Base-by-base conservation (phyloP, 2,888 invertebrate genomes). In the Bellardia pandia region DNA sequence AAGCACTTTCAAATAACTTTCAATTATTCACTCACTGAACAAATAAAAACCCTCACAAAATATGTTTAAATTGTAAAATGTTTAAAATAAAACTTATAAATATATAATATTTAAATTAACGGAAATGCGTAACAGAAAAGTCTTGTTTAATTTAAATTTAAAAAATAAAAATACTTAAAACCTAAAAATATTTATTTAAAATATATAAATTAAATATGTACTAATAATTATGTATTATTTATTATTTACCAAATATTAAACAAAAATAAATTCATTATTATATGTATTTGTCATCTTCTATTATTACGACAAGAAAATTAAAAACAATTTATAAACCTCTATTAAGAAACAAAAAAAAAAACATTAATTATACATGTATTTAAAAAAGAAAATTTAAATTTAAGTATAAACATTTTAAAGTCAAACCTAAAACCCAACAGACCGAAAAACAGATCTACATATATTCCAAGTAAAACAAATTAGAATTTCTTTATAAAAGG, bases 211-310 rank as follows among this genome's bases (percentile, higher is more conserved):
- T 58, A 14, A 53, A 51, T 16, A 53, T n/a, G 51, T 40, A 71
- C 6, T 60, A 60, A 45, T 69, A 79, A 69, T 23, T 45, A 33
- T 48, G 11, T 9, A 71, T 30, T 37, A 30, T 30, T 33, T n/a
- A 79, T 42, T 51, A 40, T 40, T 42, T 45, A 30, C 11, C 14
- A 48, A 11, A 68, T 48, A 60, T 37, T 13, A 83, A 69, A 33
- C 33, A 48, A 56, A 14, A 51, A 62, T n/a, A 45, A 33, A 62
- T 45, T 45, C 11, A 45, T 30, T n/a, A 53, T 53, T 76, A 76
- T 30, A 45, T 75, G 60, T 75, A 76, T 76, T 76, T 76, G 64
- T 64, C 76, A 66, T 76, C 64, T 76, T 33, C 37, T 45, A 51
- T 62, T 33, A 16, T 74, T 14, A 33, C 40, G 37, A 6, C 6